These are phyloP conservation scores for Papilio helenus DNA, from an alignment of 1,140 invertebrate genomes.

Conservation along the genomic window DNA sequence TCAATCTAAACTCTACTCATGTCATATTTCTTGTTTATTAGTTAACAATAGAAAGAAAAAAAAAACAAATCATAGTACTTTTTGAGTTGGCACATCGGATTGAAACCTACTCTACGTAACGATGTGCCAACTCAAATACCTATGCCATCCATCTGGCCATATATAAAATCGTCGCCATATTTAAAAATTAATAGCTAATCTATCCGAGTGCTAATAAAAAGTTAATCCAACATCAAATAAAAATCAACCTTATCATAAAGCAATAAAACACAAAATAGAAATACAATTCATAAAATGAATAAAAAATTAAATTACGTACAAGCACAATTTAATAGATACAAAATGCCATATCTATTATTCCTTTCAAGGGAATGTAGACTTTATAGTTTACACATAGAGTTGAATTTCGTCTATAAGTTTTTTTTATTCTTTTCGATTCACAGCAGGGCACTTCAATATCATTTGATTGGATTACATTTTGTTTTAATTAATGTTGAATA, in stretches of 20 bases:
- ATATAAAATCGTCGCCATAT: slow-evolving; percentile 32
- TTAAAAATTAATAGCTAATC: slow-evolving; percentile 47
- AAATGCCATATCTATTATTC: slow-evolving; percentile 1
- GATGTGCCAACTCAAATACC: neutral
- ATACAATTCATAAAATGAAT: slow-evolving; percentile 27
- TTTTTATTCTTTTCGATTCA: neutral
- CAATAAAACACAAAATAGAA: slow-evolving; percentile 37
- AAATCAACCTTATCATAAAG: slow-evolving; percentile 26
- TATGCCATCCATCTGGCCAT: slow-evolving; percentile 27
- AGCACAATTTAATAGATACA: slow-evolving; percentile 1
- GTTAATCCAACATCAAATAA: neutral
- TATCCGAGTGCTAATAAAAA: slow-evolving; percentile 29
- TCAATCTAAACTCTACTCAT: too few relatives aligned
- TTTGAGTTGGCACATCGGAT: neutral
- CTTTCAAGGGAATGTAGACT: neutral
- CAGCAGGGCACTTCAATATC: neutral
- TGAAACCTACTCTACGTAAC: neutral
- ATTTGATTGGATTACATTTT: slow-evolving; percentile 19
- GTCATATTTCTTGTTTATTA: too few relatives aligned
- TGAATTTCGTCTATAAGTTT: neutral
- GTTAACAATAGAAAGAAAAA: too few relatives aligned
- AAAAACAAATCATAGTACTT: neutral
- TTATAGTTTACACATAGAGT: neutral
- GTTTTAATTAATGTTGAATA: neutral
- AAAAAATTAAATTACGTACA: neutral